Evolutionary conservation across 2,888 invertebrate species (phyloP).

Genomic region (Endotricha flammealis): DNA sequence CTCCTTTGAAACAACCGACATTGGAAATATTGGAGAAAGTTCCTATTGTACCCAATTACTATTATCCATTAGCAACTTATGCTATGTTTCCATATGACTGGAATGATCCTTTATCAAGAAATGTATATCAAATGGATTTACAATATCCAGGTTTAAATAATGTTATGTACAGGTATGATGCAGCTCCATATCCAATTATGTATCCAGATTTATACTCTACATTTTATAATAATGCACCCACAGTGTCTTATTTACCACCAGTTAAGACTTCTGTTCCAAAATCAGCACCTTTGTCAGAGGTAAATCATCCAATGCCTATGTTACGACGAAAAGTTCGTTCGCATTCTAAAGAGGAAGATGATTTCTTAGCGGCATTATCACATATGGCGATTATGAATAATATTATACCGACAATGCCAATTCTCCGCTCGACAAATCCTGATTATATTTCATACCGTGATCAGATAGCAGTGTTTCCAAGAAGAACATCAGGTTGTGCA

Average conservation of each 20-base stretch:
- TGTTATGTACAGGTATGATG: neutral
- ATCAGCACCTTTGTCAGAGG: constrained; percentile 19
- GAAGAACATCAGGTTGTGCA: constrained; percentile 24
- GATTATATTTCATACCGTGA: constrained; percentile 4
- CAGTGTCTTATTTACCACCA: constrained; percentile 30
- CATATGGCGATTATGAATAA: constrained; percentile 56
- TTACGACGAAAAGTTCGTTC: constrained; percentile 24
- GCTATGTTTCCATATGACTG: constrained; percentile 2
- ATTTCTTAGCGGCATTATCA: constrained; percentile 40
- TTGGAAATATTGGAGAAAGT: constrained; percentile 5
- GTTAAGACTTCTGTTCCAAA: constrained; percentile 24
- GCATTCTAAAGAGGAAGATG: constrained; percentile 37
- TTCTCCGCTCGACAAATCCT: constrained; percentile 29
- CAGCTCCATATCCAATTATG: neutral
- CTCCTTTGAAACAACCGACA: neutral
- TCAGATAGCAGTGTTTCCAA: constrained; percentile 28
- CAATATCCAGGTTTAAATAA: neutral
- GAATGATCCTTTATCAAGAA: constrained; percentile 1
- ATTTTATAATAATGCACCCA: constrained; percentile 11
- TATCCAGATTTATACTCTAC: neutral
- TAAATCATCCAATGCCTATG: constrained; percentile 1
- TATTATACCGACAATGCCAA: constrained; percentile 57
- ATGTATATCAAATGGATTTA: neutral
- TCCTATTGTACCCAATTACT: constrained; percentile 2
- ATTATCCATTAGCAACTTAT: neutral